Conservation (phyloP, 2,113 vertebrate genomes). For the Serinus canaria region DNA sequence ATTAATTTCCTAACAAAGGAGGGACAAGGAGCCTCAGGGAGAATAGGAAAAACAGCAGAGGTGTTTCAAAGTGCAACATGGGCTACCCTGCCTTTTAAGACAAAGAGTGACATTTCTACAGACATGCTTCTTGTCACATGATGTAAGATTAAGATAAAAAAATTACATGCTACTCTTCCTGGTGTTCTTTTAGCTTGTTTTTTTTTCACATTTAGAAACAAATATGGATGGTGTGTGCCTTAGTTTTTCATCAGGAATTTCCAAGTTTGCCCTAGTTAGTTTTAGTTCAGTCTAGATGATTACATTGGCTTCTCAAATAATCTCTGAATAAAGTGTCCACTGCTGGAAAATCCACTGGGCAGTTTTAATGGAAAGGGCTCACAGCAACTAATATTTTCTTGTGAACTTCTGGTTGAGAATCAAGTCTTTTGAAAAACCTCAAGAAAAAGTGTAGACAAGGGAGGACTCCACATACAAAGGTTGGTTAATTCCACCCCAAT, state of each 20-base stretch:
- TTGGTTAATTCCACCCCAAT: background rate
- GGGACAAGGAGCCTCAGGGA: background rate
- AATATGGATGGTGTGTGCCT: fast-evolving
- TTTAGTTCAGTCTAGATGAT: background rate
- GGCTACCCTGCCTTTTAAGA: background rate
- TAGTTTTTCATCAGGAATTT: background rate
- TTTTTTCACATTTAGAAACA: background rate
- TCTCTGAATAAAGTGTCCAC: background rate
- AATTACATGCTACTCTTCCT: background rate
- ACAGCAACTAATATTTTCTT: background rate
- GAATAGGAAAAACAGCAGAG: background rate
- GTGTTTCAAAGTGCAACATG: background rate
- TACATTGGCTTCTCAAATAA: background rate
- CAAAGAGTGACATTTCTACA: background rate
- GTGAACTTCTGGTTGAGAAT: background rate
- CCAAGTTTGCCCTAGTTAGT: background rate
- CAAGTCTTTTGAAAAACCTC: background rate
- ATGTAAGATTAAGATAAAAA: background rate
- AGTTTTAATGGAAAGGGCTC: background rate
- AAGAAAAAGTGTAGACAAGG: background rate
- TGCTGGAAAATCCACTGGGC: background rate
- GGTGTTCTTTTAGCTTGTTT: background rate
- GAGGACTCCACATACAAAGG: background rate
- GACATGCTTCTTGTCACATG: background rate
- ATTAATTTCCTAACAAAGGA: background rate